These are phyloP conservation scores for Sebastes iracundus DNA, from an alignment of 2,797 vertebrate species.

Conservation along the genomic window DNA sequence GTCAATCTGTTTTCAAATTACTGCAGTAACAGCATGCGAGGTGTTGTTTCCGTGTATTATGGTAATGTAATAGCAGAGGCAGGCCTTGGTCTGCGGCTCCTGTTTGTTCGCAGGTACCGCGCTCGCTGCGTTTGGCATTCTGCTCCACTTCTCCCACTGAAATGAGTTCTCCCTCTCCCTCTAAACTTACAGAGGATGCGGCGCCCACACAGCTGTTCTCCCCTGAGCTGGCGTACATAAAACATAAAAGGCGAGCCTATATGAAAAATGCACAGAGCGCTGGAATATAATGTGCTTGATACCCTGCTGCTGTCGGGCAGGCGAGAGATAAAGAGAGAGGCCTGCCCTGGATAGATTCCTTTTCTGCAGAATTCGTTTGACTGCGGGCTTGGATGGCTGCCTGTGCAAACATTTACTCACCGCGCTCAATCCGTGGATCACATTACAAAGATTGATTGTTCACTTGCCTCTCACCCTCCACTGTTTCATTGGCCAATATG, in stretches of 20 bases:
- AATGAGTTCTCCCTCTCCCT: slow-evolving; percentile 80
- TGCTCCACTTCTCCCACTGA: slow-evolving; percentile 79
- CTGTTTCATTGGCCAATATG: slow-evolving; percentile 81
- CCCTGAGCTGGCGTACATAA: slow-evolving; percentile 84
- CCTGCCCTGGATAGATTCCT: slow-evolving; percentile 81
- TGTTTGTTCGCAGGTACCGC: slow-evolving; percentile 69
- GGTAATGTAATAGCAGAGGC: slow-evolving; percentile 75
- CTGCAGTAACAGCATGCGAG: slow-evolving; percentile 69
- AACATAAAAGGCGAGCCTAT: slow-evolving; percentile 86
- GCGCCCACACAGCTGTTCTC: slow-evolving; percentile 85
- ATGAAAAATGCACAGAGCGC: slow-evolving; percentile 86
- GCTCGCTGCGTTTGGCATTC: slow-evolving; percentile 74
- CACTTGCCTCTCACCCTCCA: slow-evolving; percentile 80
- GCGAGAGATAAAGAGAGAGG: slow-evolving; percentile 76
- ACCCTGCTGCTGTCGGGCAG: slow-evolving; percentile 79
- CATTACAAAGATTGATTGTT: slow-evolving; percentile 87
- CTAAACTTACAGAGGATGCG: slow-evolving; percentile 77
- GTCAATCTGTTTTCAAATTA: slow-evolving; percentile 77
- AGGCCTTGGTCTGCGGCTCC: slow-evolving; percentile 68
- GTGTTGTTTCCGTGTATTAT: slow-evolving; percentile 79
- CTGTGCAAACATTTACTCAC: slow-evolving; percentile 86
- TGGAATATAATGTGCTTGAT: slow-evolving; percentile 85
- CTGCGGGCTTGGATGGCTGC: slow-evolving; percentile 80
- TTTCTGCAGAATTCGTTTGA: slow-evolving; percentile 80
- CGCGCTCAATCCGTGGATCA: slow-evolving; percentile 79